These are phyloP conservation scores for Brachyopa scutellaris DNA, from an alignment of 2,888 invertebrate genomes.

Conservation along the genomic window DNA sequence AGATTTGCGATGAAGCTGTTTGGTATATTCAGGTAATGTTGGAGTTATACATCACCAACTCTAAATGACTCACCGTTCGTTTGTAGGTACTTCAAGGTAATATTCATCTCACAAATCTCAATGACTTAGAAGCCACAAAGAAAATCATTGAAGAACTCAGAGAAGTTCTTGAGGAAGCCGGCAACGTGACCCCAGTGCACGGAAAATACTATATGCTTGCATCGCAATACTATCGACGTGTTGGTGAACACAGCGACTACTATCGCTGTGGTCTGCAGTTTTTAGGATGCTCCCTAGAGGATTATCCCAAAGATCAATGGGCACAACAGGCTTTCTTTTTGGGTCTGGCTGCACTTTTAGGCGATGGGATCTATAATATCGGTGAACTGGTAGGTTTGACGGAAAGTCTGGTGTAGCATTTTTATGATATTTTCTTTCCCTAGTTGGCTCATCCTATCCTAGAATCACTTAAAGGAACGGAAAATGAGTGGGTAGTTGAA, in stretches of 20 bases:
- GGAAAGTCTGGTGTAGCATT: too few species aligned
- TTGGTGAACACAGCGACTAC: slow-evolving; percentile 95
- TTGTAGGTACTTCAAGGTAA: slow-evolving; percentile 90
- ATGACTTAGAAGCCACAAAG: slow-evolving; percentile 90
- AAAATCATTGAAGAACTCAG: slow-evolving; percentile 94
- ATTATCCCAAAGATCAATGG: slow-evolving; percentile 86
- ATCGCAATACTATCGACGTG: slow-evolving; percentile 92
- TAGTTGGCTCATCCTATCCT: slow-evolving; percentile 96
- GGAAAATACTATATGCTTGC: slow-evolving; percentile 96
- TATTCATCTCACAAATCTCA: slow-evolving; percentile 89
- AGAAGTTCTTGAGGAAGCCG: slow-evolving; percentile 91
- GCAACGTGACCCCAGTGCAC: slow-evolving; percentile 96
- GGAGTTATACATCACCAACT: neutral
- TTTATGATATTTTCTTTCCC: slow-evolving; percentile 3
- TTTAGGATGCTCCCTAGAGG: slow-evolving; percentile 88
- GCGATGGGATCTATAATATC: slow-evolving; percentile 97
- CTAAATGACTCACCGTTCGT: slow-evolving; percentile 9
- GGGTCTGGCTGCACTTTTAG: slow-evolving; percentile 96
- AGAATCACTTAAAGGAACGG: slow-evolving; percentile 90
- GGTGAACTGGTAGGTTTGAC: slow-evolving; percentile 91
- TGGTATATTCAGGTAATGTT: slow-evolving; percentile 82
- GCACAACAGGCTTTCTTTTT: slow-evolving; percentile 93
- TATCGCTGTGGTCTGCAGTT: slow-evolving; percentile 96
- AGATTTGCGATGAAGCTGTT: slow-evolving; percentile 92
- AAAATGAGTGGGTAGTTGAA: slow-evolving; percentile 94